Conservation (phyloP, 2,888 invertebrate genomes). For the Tillus elongatus region DNA sequence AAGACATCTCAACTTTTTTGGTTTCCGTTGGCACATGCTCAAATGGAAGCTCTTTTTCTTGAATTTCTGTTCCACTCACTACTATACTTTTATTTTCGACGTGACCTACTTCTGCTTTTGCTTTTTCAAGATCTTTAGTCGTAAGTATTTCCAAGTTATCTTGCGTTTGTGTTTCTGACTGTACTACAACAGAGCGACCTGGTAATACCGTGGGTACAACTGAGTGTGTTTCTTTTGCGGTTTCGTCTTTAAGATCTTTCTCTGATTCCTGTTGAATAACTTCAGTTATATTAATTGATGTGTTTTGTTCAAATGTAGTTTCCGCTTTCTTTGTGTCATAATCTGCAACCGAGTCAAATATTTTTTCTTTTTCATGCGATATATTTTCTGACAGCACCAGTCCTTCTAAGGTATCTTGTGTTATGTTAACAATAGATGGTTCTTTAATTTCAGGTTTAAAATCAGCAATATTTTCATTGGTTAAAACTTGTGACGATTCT, state of each 20-base stretch:
- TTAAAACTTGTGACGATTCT: constrained; percentile 32
- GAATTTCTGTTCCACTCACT: constrained; percentile 43
- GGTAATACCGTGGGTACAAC: constrained; percentile 29
- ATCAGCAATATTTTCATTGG: constrained; percentile 27
- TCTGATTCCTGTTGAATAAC: constrained; percentile 30
- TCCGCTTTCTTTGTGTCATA: constrained; percentile 37
- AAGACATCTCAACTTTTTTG: constrained; percentile 40
- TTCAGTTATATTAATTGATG: constrained; percentile 38
- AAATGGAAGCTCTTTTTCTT: constrained; percentile 41
- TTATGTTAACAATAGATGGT: constrained; percentile 30
- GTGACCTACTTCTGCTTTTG: constrained; percentile 34
- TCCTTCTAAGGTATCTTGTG: constrained; percentile 41
- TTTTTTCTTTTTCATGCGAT: constrained; percentile 43
- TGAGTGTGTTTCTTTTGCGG: constrained; percentile 37
- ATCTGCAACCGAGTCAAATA: constrained; percentile 30
- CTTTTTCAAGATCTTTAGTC: constrained; percentile 32
- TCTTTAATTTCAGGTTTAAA: constrained; percentile 26
- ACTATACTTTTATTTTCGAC: constrained; percentile 43
- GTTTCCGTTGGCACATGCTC: constrained; percentile 30
- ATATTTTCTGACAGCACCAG: constrained; percentile 39
- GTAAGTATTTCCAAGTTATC: constrained; percentile 31
- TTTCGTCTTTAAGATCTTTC: constrained; percentile 18
- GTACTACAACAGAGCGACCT: constrained; percentile 3
- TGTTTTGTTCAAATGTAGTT: constrained; percentile 38
- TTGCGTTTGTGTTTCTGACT: constrained; percentile 11